These are phyloP conservation scores for Silurus glanis DNA, from an alignment of 2,113 vertebrate species.

Conservation along the genomic window DNA sequence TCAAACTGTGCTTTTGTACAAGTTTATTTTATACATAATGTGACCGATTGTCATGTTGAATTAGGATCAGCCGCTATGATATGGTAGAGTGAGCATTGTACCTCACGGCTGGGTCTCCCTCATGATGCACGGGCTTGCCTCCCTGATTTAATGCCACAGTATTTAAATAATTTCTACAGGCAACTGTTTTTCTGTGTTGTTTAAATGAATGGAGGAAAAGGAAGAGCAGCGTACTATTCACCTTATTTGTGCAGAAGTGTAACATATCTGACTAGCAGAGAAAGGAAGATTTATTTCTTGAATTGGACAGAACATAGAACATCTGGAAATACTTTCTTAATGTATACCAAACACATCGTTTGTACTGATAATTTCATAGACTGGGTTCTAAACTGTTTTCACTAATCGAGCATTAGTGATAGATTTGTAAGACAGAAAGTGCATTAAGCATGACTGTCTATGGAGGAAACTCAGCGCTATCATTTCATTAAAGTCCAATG, in stretches of 20 bases:
- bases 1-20: constrained; percentile 54
- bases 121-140: constrained; percentile 10
- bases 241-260: background rate
- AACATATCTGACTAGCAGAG: background rate
- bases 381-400: background rate
- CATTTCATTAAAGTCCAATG: background rate
- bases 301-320: background rate
- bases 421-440: background rate
- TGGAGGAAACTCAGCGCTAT: background rate
- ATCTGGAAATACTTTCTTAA: background rate
- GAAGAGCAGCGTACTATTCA: background rate
- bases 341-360: background rate
- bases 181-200: background rate
- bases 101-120: constrained; percentile 52
- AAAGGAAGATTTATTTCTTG: background rate
- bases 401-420: background rate
- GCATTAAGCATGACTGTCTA: too few species aligned
- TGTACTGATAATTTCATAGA: background rate
- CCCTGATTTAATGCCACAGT: background rate
- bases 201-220: background rate
- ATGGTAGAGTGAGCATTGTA: constrained; percentile 53
- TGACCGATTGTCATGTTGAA: constrained; percentile 61
- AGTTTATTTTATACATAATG: constrained; percentile 47
- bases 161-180: constrained; percentile 13
- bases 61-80: constrained; percentile 60